Conservation (phyloP, 2,888 invertebrate species). For the Acleris sparsana region DNA sequence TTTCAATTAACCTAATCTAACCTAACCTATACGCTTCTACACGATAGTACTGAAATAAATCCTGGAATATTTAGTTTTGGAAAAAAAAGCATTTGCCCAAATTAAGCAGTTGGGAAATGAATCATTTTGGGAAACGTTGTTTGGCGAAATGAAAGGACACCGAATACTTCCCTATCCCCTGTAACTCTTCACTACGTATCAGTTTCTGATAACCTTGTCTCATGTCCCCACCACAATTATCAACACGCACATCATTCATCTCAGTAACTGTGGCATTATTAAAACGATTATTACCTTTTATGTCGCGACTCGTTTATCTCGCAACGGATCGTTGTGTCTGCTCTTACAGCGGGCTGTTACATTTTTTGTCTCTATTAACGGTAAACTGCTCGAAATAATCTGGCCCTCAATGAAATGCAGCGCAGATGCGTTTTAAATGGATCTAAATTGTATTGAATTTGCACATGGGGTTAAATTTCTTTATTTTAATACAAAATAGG, state of each 20-base stretch:
- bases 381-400: slow-evolving; percentile 40
- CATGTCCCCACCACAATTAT: not conserved
- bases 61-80: too few species aligned
- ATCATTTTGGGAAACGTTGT: too few species aligned
- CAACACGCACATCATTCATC: slow-evolving; percentile 2
- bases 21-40: too few species aligned
- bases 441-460: not conserved
- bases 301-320: slow-evolving; percentile 3
- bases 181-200: not conserved
- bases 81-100: too few species aligned
- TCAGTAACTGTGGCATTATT: not conserved
- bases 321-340: slow-evolving; percentile 23
- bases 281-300: slow-evolving; percentile 12
- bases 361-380: slow-evolving; percentile 45
- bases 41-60: too few species aligned
- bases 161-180: too few species aligned
- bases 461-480: not conserved
- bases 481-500: too few species aligned
- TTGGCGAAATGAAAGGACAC: too few species aligned
- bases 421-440: slow-evolving; percentile 19
- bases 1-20: too few species aligned
- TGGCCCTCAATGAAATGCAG: slow-evolving; percentile 19
- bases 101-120: too few species aligned
- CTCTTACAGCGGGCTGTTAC: slow-evolving; percentile 28
- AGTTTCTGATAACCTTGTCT: not conserved